Base-by-base conservation (phyloP, 2,113 vertebrate genomes). In the Oryzias curvinotus region DNA sequence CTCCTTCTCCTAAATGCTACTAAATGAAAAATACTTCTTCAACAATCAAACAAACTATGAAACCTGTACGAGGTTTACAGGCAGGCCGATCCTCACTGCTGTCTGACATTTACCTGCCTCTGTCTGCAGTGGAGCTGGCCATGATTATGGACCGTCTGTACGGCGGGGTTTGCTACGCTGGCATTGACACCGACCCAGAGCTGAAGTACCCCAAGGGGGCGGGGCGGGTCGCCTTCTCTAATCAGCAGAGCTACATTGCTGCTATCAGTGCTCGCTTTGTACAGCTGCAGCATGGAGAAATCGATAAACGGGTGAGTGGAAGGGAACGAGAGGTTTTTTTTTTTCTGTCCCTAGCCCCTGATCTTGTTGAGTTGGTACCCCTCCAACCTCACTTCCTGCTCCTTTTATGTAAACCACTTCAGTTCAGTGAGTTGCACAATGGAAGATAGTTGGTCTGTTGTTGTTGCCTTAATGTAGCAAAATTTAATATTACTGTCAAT, bases 221-320 rank as follows among this genome's bases (percentile, higher is more conserved):
- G 6, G 97, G 97, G 89, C 93, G 97, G 81, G 97, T 99, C 54
- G 97, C 97, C 0, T 99, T 99, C 87, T 99, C 97, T 89, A 99
- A 99, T 93, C 97, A 99, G 87, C 97, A 99, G 92, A 99, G 97
- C 90, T 99, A 99, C 94, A 99, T 99, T 88, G 97, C 97, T 93
- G 97, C 97, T 94, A 99, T 99, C 95, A 98, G 97, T 75, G 97
- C 97, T 90, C 97, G 97, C 91, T 99, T 99, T 90, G 97, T 99
- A 84, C 97, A 99, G 91, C 95, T 99, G 92, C 97, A 99, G 93
- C 97, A 99, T 74, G 97, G 97, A 85, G 97, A 99, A 87, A 99
- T 99, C 90, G 97, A 99, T 95, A 99, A 99, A 95, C 96, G 97
- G 96, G 97, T 99, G 91, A 94, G 96, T 82, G 25, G 57, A 75